These are phyloP conservation scores for Zootoca vivipara DNA, from an alignment of 2,113 vertebrate species.

Conservation along the genomic window DNA sequence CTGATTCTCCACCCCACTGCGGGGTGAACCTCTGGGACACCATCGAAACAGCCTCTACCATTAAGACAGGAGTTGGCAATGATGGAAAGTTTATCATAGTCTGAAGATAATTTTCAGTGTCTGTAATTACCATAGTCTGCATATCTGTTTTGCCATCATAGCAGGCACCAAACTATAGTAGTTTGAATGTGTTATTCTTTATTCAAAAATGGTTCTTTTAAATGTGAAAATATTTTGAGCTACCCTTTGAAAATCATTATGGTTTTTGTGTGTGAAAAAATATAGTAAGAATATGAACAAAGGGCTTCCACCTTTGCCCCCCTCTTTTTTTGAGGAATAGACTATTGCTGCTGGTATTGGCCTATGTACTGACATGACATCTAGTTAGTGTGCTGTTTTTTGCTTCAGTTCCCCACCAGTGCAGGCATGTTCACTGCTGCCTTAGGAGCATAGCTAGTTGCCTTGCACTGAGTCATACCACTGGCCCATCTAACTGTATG, in stretches of 20 bases:
- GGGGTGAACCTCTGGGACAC: background rate
- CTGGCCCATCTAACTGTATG: no score
- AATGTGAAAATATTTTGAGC: background rate
- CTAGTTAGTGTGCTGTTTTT: background rate
- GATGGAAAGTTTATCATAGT: slow-evolving; percentile 30
- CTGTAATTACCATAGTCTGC: slow-evolving; percentile 20
- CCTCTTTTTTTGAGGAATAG: background rate
- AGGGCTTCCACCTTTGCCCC: background rate
- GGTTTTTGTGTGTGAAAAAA: background rate
- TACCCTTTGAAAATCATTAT: background rate
- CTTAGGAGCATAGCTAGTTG: no score
- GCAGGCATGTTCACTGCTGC: background rate
- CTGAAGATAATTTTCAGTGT: slow-evolving; percentile 1
- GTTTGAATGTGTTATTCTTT: background rate
- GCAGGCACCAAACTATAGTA: background rate
- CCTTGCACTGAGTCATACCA: no score
- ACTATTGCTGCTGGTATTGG: background rate
- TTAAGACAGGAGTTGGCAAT: slow-evolving; percentile 9
- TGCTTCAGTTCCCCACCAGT: background rate
- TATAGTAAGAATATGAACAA: background rate
- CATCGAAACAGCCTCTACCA: slow-evolving; percentile 2
- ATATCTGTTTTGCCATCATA: background rate
- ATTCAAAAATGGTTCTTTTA: background rate
- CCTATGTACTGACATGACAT: background rate
- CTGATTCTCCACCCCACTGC: slow-evolving; percentile 39